Conservation (phyloP, 2,797 vertebrate genomes). For the Poecilia wingei region DNA sequence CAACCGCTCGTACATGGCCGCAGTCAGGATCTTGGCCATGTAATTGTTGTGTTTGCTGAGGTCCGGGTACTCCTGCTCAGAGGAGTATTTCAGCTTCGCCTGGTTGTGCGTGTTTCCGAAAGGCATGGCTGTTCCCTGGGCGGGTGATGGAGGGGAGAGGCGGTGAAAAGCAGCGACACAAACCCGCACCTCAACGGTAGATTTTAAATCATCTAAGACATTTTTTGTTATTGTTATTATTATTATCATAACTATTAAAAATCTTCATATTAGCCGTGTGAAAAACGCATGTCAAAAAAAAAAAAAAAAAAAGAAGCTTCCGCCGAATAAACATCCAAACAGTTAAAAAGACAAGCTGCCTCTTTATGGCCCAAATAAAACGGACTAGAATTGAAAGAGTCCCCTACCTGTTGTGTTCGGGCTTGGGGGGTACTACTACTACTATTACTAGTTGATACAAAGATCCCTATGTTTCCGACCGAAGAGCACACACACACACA, state of each 20-base stretch:
- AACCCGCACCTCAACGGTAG: background rate
- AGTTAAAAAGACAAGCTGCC: background rate
- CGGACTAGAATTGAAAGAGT: background rate
- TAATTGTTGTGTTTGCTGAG: constrained; percentile 93
- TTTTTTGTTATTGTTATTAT: background rate
- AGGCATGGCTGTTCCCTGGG: constrained; percentile 88
- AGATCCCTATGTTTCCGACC: constrained; percentile 74
- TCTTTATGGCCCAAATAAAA: background rate
- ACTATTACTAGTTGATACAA: constrained; percentile 75
- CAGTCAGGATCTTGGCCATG: constrained; percentile 92
- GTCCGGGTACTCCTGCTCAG: constrained; percentile 89
- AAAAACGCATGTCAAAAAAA: background rate
- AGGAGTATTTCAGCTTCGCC: constrained; percentile 85
- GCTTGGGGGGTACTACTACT: constrained; percentile 64
- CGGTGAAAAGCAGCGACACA: constrained; percentile 2
- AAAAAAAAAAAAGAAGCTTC: too few relatives aligned
- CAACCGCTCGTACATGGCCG: constrained; percentile 86
- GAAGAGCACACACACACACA: background rate
- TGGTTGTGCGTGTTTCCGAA: constrained; percentile 95
- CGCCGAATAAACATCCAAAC: background rate
- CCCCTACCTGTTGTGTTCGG: constrained; percentile 70
- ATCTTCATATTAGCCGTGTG: background rate
- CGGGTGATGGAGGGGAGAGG: constrained; percentile 38
- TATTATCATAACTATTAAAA: background rate
- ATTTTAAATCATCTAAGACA: background rate